Evolutionary conservation across 2,888 invertebrate species (phyloP), one percentile per base, ranked within the genome.

Genomic region (Ennomos fuscantarius): DNA sequence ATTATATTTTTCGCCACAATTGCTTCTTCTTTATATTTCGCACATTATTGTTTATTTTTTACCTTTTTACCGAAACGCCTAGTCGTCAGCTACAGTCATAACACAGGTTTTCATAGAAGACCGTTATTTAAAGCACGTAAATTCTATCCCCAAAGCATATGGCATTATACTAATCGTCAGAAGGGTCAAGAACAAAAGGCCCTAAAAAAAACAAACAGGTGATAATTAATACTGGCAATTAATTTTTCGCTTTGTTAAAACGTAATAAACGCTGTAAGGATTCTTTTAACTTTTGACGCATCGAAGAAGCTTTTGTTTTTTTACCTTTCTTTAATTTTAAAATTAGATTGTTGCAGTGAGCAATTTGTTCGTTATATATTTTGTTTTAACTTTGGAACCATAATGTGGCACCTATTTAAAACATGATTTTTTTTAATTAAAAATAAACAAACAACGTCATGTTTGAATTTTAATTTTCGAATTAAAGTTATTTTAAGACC

Each of bases 161-260:
- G 86, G 71, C 69, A 36, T 41, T 32, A 43, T 12, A 39, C 43
- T 56, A 69, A 82, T 76, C 81, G 79, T 73, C 68, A 72, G 42
- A 66, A 65, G 65, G 64, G 68, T 56, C 45, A 48, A 40, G 60
- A 53, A 65, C 48, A 53, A 24, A 52, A 53, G 58, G 40, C 53
- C 63, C 64, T 69, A 57, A 73, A 73, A 77, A 78, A 79, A 84
- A 86, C 82, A 87, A 89, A 85, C 81, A 81, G 71, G 72, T 76
- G 76, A 86, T 84, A 89, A 91, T 90, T 89, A 90, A 89, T 88
- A 86, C 84, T 80, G 73, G 78, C 84, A 87, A 90, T 90, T 88
- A 90, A 85, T 86, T 81, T 73, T 74, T 69, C 79, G 82, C 83
- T 82, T 88, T 87, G 83, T 87, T 41, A 50, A 48, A 60, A 49